A percentile compares a stretch with the other conserved stretches of the same genome.
Evolutionary conservation across 2,113 vertebrate genomes (phyloP).

Genomic region (Pygoscelis adeliae): DNA sequence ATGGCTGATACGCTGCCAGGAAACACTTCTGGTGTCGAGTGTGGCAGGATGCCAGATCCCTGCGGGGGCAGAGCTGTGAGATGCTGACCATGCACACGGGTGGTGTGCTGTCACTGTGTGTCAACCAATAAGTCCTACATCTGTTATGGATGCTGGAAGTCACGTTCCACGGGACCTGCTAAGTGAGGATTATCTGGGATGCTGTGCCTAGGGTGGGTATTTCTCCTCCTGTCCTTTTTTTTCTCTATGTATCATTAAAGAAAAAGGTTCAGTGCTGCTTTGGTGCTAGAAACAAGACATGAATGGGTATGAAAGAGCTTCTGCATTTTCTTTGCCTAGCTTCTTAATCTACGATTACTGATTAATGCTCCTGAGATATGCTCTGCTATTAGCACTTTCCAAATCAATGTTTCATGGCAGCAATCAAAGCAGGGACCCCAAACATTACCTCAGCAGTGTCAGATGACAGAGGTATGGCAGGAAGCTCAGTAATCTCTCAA

Average conservation of each 20-base stretch:
- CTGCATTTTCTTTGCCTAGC: neutral
- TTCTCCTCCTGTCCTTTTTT: neutral
- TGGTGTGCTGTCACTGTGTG: rapidly evolving
- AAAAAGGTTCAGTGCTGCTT: neutral
- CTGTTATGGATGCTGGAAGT: neutral
- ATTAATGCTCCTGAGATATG: neutral
- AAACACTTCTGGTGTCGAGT: neutral
- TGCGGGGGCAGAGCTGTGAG: neutral
- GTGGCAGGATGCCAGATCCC: neutral
- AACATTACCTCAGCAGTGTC: constrained; percentile 80
- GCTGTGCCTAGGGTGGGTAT: neutral
- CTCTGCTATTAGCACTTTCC: neutral
- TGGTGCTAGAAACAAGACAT: neutral
- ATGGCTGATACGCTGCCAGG: neutral
- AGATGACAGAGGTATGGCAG: constrained; percentile 74
- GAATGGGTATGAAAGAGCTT: neutral
- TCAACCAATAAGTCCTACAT: neutral
- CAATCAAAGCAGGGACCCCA: neutral
- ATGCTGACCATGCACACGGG: neutral
- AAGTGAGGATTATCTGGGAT: neutral
- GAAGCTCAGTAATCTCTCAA: constrained; percentile 72
- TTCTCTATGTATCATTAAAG: neutral
- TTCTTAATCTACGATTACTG: neutral
- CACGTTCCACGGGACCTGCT: neutral
- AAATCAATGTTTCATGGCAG: neutral